Conservation (phyloP, 2,113 vertebrate genomes). For the Psettodes erumei region DNA sequence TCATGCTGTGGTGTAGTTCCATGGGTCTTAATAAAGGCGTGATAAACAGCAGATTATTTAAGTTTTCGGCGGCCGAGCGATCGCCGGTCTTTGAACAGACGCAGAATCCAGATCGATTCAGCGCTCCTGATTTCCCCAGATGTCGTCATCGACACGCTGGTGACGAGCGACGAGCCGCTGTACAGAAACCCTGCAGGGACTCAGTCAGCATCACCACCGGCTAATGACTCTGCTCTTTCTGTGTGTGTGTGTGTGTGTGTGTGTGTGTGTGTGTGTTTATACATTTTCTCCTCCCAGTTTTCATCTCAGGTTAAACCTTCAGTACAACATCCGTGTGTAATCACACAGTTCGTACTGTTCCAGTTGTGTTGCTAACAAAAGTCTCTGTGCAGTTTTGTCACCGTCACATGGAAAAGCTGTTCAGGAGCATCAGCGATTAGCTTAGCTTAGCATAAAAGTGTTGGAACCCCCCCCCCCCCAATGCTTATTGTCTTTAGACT, state of each 20-base stretch:
- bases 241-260: slow-evolving; percentile 7
- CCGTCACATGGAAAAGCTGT: too few relatives aligned
- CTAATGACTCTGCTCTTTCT: slow-evolving; percentile 42
- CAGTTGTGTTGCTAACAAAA: too few relatives aligned
- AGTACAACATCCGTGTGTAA: not conserved
- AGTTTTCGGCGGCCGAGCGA: too few relatives aligned
- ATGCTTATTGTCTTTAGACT: not conserved
- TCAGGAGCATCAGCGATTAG: too few relatives aligned
- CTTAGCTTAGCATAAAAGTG: too few relatives aligned
- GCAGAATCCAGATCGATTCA: not conserved
- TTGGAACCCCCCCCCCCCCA: too few relatives aligned
- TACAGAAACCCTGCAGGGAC: slow-evolving; percentile 29
- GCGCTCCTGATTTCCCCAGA: not conserved
- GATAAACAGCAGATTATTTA: too few relatives aligned
- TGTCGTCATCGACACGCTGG: not conserved
- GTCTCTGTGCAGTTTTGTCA: not conserved
- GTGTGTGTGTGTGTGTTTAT: slow-evolving; percentile 1
- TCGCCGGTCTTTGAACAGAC: too few relatives aligned
- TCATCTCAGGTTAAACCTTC: not conserved
- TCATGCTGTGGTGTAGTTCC: too few relatives aligned
- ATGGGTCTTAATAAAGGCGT: too few relatives aligned
- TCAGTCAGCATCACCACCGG: slow-evolving; percentile 27
- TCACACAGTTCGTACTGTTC: not conserved
- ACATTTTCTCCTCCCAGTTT: slow-evolving; percentile 10
- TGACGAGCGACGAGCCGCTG: too few relatives aligned